Evolutionary conservation across 2,113 vertebrate species (phyloP).

Genomic region (Dipodomys merriami): DNA sequence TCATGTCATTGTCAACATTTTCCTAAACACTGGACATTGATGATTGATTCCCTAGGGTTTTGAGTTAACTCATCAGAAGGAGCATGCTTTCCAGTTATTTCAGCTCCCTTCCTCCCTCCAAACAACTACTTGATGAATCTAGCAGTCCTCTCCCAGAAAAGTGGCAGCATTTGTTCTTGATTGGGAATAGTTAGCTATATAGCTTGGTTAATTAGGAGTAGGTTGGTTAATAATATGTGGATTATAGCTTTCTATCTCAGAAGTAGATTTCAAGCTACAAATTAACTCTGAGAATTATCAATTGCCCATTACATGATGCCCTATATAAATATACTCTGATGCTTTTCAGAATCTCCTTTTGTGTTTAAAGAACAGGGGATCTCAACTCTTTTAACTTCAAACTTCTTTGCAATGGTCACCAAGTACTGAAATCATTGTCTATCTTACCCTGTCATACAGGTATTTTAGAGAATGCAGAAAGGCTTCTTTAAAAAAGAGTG

Average conservation of each 20-base stretch:
- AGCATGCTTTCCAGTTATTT: background rate
- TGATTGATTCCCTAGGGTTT: background rate
- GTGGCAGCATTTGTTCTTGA: background rate
- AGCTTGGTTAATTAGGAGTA: background rate
- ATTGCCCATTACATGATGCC: background rate
- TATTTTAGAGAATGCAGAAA: background rate
- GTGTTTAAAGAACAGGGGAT: background rate
- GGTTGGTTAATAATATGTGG: background rate
- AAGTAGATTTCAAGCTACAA: background rate
- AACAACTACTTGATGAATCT: too few species aligned
- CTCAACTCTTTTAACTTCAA: slow-evolving; percentile 26
- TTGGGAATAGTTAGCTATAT: background rate
- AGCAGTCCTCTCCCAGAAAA: background rate
- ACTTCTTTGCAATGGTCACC: background rate
- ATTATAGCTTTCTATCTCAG: background rate
- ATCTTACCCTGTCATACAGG: background rate
- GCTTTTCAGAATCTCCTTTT: background rate
- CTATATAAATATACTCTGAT: background rate
- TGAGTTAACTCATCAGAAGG: background rate
- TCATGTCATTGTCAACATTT: background rate
- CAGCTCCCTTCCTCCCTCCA: background rate
- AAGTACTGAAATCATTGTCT: background rate
- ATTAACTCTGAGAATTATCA: background rate
- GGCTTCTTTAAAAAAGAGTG: background rate
- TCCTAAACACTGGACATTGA: background rate